Evolutionary conservation across 2,113 vertebrate genomes (phyloP), one percentile per base, ranked within the genome.

Genomic region (Sporophila hypoxantha): DNA sequence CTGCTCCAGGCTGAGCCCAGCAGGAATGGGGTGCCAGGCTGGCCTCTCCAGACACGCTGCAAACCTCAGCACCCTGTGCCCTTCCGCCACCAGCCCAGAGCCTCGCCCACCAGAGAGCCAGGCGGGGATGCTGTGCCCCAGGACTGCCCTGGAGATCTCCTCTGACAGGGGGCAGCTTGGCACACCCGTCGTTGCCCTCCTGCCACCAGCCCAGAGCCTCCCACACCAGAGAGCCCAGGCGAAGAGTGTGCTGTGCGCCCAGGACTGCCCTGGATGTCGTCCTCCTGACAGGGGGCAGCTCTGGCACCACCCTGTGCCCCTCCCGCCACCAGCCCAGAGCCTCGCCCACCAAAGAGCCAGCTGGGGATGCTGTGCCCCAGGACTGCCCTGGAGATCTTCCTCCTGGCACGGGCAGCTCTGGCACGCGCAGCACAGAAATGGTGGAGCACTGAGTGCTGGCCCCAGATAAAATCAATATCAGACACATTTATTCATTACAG

Each of bases 361-460:
- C 6, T 32, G 42, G n/a, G 34, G 41, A 44, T 61, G 30, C 50
- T 65, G 37, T 70, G 50, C 50, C 22, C 47, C n/a, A 73, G 14
- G 26, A 55, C 20, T 36, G 17, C 22, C n/a, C 36, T 53, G 27
- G n/a, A 7, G 3, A 27, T 49, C 69, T n/a, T n/a, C 14, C 56
- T 17, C 30, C 44, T 23, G 5, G 32, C 2, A 0, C 1, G n/a
- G 19, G 11, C n/a, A 44, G 56, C 34, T 70, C 52, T 49, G 61
- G 57, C 66, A 49, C 1, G 26, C 0, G 9, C 8, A 60, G 46
- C 20, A 7, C 2, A 1, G 6, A 39, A 61, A 41, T 1, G 2
- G 29, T n/a, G 32, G 36, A 75, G 7, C 15, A 32, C 15, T 29
- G 0, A 46, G 12, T 11, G 6, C 17, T 64, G 36, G 36, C 13